These are phyloP conservation scores for Xestia c-nigrum DNA, from an alignment of 2,888 invertebrate genomes.

Conservation along the genomic window DNA sequence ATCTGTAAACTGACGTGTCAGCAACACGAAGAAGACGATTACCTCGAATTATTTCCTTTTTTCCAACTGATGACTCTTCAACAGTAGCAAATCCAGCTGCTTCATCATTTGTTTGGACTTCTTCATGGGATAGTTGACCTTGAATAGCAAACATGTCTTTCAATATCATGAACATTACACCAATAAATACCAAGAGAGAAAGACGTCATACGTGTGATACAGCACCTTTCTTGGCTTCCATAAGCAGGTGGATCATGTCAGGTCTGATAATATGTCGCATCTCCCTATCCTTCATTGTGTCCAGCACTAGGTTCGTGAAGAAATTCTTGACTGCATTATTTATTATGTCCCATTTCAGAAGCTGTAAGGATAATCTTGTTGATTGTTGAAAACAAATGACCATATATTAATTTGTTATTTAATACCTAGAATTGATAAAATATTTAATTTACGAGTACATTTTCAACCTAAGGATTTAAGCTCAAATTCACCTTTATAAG, in stretches of 20 bases:
- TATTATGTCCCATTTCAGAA: constrained; percentile 68
- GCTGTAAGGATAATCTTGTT: constrained; percentile 51
- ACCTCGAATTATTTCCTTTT: constrained; percentile 75
- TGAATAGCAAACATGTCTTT: not conserved
- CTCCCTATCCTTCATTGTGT: constrained; percentile 82
- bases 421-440: not conserved
- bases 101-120: constrained; percentile 66
- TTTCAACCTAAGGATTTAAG: no score
- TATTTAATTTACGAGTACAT: not conserved
- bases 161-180: not conserved
- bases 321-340: constrained; percentile 66
- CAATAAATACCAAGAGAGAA: not conserved
- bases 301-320: constrained; percentile 78
- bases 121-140: constrained; percentile 72
- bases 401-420: not conserved
- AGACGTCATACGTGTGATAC: not conserved
- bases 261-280: constrained; percentile 80
- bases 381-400: not conserved
- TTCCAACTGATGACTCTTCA: constrained; percentile 81
- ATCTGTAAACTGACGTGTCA: not conserved
- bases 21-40: not conserved
- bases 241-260: constrained; percentile 84
- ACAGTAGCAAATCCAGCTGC: constrained; percentile 84
- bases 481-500: constrained; percentile 64
- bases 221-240: constrained; percentile 83